phyloP scores from a whole-genome alignment of 2,113 vertebrate genomes.

The Himantopus leucocephalus region DNA sequence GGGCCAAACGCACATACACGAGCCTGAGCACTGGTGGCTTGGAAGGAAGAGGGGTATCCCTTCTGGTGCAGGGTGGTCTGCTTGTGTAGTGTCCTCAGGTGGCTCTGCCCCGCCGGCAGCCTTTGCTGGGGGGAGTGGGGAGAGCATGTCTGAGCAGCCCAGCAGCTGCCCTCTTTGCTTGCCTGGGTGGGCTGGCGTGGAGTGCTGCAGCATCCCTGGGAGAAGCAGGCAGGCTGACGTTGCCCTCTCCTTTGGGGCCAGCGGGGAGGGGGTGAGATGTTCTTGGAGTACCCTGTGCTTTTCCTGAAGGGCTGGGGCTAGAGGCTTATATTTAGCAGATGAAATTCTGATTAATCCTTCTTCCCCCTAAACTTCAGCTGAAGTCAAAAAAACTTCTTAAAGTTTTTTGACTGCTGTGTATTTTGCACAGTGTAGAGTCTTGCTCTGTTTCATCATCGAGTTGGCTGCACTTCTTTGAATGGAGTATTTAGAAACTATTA shows the following conservation, averaged over 20 bases:
- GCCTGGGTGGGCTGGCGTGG: neutral
- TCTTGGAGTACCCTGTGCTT: neutral
- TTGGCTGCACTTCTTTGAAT: neutral
- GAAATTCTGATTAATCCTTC: neutral
- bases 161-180: neutral
- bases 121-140: neutral
- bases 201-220: neutral
- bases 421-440: rapidly evolving
- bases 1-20: neutral
- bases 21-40: neutral
- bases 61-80: neutral
- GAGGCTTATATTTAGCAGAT: neutral
- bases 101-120: neutral
- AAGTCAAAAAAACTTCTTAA: neutral
- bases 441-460: neutral
- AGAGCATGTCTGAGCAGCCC: neutral
- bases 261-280: neutral
- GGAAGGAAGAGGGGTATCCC: neutral
- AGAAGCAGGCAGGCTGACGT: neutral
- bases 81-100: rapidly evolving
- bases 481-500: neutral
- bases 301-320: neutral
- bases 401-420: neutral
- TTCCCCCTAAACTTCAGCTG: neutral
- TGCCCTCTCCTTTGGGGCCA: neutral